Base-by-base conservation (phyloP, 2,888 invertebrate species). In the Dilophus febrilis region DNA sequence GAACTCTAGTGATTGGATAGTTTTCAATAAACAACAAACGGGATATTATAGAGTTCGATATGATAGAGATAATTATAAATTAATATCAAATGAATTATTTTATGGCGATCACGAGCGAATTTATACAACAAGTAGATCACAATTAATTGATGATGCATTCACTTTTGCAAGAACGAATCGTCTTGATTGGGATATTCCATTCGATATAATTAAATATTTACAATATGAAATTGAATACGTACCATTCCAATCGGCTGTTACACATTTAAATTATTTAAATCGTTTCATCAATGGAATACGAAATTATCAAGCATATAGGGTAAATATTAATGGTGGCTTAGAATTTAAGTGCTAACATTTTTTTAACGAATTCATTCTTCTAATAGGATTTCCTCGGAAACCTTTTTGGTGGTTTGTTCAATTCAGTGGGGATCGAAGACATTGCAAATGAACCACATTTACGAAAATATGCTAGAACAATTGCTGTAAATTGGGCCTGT, bases 101-200 rank as follows among this genome's bases (percentile, higher is more conserved):
- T n/a, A n/a, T 6, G 35, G 14, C 16, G 31, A 36, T 22, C 3
- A 13, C 2, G 4, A 4, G 2, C 70, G 70, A 42, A 80, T 90
- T 42, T 72, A 80, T 46, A 68, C 76, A 1, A 74, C 78, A 37
- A 88, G 88, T 54, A 67, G 90, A 32, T 88, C 86, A 0, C 87
- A 92, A 54, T 64, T 94, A 34, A 65, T 95, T 12, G 82, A 88
- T 48, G 94, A 95, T 55, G 74, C 83, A 1, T 69, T 80, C 56
- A 77, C 76, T 17, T 40, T 40, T 8, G 27, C 30, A 4, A 4
- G 18, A 19, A 29, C 19, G 8, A 29, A 29, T 22, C 16, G 26
- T 3, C 7, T 38, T 11, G 14, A 13, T 26, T 35, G 22, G 22
- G 22, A 22, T 8, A 22, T 22, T 22, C 59, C 72, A 1, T 57